A percentile compares a stretch with the other conserved stretches of the same genome.
phyloP scores from a whole-genome alignment of 2,113 vertebrate genomes.

The Edolisoma coerulescens region DNA sequence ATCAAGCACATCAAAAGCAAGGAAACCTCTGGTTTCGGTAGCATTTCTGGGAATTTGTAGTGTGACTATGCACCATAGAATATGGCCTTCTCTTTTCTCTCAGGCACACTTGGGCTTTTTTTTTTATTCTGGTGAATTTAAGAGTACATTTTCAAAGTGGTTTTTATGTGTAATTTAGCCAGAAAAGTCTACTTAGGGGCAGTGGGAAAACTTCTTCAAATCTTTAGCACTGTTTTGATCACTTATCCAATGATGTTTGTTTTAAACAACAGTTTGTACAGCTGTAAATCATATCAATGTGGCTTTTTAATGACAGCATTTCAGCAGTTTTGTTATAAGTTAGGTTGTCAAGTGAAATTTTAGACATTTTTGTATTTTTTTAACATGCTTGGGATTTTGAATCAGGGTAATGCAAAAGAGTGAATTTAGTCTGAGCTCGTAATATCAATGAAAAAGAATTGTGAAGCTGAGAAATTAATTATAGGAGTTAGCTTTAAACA shows the following conservation, averaged over 20 bases:
- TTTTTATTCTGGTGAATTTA: not conserved
- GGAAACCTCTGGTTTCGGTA: not conserved
- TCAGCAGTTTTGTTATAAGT: not conserved
- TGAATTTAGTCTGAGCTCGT: not conserved
- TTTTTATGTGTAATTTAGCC: not conserved
- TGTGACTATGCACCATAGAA: not conserved
- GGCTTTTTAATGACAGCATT: constrained; percentile 7
- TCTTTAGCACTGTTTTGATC: not conserved
- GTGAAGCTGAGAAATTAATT: not conserved
- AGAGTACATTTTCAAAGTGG: not conserved
- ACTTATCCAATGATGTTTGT: not conserved
- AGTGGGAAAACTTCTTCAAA: not conserved
- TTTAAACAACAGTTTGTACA: not conserved
- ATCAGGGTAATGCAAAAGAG: not conserved
- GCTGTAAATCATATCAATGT: not conserved
- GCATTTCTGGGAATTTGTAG: not conserved
- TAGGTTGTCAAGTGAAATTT: not conserved
- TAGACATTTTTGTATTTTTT: constrained; percentile 4
- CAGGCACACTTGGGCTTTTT: not conserved
- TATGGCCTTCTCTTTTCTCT: not conserved
- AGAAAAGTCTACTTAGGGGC: not conserved
- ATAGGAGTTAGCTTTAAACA: not conserved
- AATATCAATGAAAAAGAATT: not conserved
- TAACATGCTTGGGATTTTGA: not conserved
- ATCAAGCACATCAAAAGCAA: not conserved